A percentile compares a stretch with the other conserved stretches of the same genome.
Evolutionary conservation across 2,113 vertebrate genomes (phyloP).

Genomic region (Apus apus): DNA sequence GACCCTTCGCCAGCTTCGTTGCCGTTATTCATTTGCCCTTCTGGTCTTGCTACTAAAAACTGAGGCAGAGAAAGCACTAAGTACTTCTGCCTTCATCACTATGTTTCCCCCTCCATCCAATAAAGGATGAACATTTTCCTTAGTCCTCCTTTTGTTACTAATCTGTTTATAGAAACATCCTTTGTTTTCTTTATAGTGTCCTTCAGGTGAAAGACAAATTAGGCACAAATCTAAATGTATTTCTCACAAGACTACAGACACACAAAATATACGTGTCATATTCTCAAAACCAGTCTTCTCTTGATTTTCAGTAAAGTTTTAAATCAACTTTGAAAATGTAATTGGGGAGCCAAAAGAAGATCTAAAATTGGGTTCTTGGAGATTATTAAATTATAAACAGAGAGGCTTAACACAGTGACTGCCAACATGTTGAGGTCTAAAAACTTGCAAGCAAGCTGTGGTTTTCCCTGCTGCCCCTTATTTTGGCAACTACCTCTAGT

Average conservation of each 20-base stretch:
- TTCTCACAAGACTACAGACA: not conserved
- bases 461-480: not conserved
- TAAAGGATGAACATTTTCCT: not conserved
- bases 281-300: not conserved
- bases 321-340: not conserved
- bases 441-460: not conserved
- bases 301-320: not conserved
- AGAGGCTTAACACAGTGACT: not conserved
- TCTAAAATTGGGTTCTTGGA: not conserved
- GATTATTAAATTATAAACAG: not conserved
- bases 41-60: not conserved
- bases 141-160: not conserved
- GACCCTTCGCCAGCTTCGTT: too few species aligned
- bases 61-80: not conserved
- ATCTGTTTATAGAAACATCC: not conserved
- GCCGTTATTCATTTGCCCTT: too few species aligned
- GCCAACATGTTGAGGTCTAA: not conserved
- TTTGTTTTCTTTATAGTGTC: not conserved
- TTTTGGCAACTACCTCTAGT: not conserved
- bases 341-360: not conserved
- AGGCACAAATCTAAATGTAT: not conserved
- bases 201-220: not conserved
- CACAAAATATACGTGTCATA: not conserved
- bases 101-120: not conserved
- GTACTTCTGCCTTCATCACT: not conserved